These are phyloP conservation scores for Danaus chrysippus DNA, from an alignment of 2,888 invertebrate genomes.

Conservation along the genomic window DNA sequence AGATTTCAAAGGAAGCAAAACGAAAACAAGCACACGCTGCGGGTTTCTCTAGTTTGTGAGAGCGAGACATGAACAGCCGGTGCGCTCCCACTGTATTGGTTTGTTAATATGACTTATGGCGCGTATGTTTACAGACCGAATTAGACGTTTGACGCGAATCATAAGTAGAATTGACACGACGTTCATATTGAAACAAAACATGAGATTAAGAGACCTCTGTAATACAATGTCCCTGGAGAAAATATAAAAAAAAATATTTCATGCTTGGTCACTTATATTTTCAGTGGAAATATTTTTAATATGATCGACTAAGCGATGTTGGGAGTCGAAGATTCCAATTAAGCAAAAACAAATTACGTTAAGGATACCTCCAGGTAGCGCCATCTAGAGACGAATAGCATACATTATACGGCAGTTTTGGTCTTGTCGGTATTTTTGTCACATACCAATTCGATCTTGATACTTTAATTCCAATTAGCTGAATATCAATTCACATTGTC, in stretches of 20 bases:
- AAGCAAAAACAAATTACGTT: conserved; percentile 10
- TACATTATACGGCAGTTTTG: conserved; percentile 18
- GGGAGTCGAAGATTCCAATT: background rate
- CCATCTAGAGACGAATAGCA: conserved; percentile 65
- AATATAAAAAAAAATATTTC: conserved; percentile 9
- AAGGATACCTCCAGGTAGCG: conserved; percentile 33
- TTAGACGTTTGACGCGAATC: conserved; percentile 72
- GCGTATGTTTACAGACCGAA: conserved; percentile 73
- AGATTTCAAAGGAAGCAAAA: conserved; percentile 76
- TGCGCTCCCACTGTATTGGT: conserved; percentile 56
- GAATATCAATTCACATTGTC: too few species aligned
- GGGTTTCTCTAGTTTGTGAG: conserved; percentile 70
- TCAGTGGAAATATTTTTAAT: conserved; percentile 1
- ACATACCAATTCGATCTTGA: conserved; percentile 4
- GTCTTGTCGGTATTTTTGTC: conserved; percentile 6
- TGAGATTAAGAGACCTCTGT: conserved; percentile 13
- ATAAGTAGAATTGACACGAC: conserved; percentile 28
- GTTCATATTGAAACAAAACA: conserved; percentile 7
- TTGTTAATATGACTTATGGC: conserved; percentile 76
- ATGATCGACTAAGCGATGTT: background rate
- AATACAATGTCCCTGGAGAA: conserved; percentile 11
- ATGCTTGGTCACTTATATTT: conserved; percentile 6
- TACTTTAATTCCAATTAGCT: background rate
- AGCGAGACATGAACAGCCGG: conserved; percentile 57
- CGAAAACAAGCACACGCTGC: conserved; percentile 69